Percentiles rank a stretch among this genome's conserved stretches.
These are phyloP conservation scores for Pelecanus crispus DNA, from an alignment of 2,113 vertebrate species.

Conservation along the genomic window DNA sequence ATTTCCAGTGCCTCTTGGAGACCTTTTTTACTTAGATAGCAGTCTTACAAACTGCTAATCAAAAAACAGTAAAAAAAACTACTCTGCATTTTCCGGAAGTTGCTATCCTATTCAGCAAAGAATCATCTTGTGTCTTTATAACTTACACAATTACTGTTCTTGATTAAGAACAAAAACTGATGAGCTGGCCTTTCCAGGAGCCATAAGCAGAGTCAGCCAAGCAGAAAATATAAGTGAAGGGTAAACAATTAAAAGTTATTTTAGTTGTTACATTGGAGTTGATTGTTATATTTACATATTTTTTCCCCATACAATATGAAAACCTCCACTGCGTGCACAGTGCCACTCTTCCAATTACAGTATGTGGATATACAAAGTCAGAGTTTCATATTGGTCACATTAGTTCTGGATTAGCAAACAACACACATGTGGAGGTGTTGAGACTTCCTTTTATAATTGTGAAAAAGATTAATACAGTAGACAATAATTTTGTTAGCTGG, in stretches of 20 bases:
- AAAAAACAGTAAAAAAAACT: neutral
- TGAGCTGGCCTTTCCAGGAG: conserved; percentile 73
- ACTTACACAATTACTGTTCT: conserved; percentile 72
- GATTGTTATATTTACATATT: conserved; percentile 56
- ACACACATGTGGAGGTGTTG: neutral
- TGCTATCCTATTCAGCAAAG: conserved; percentile 73
- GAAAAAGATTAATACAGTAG: neutral
- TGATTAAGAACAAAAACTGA: conserved; percentile 79
- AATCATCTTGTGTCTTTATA: conserved; percentile 60
- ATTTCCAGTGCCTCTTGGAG: neutral
- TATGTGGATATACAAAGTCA: neutral
- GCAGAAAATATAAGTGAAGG: conserved; percentile 78
- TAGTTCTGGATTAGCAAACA: neutral
- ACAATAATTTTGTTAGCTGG: neutral
- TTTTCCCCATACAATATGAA: conserved; percentile 31
- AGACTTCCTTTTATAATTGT: neutral
- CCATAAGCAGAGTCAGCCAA: conserved; percentile 69
- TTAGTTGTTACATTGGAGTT: conserved; percentile 62
- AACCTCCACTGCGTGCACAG: neutral
- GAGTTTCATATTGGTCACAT: neutral
- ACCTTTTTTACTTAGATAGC: conserved; percentile 28
- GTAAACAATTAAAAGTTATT: conserved; percentile 78
- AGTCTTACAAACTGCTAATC: conserved; percentile 28
- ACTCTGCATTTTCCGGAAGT: conserved; percentile 64
- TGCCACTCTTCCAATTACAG: neutral